Percentiles rank a stretch among this genome's conserved stretches.
These are phyloP conservation scores for Phymastichus coffea DNA, from an alignment of 1,140 invertebrate genomes.

Conservation along the genomic window DNA sequence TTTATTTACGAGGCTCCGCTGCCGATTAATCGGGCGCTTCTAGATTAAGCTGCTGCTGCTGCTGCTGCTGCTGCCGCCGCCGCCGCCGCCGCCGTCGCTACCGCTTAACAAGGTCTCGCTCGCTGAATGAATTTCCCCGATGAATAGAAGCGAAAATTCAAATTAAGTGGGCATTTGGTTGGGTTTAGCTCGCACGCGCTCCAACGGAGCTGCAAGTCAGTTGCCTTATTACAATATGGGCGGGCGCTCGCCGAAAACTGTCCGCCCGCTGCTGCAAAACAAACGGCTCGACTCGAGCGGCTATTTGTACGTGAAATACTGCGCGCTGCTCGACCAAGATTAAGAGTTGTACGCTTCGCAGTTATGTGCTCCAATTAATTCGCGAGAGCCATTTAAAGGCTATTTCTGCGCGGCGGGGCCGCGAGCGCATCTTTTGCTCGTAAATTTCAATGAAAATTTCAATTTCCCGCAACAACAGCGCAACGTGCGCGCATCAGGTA, in stretches of 20 bases:
- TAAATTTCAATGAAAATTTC: slow-evolving; percentile 8
- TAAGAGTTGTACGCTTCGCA: too few relatives aligned
- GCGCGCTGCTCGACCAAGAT: too few relatives aligned
- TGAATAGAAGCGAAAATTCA: slow-evolving; percentile 28
- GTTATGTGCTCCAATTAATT: too few relatives aligned
- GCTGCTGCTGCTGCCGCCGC: too few relatives aligned
- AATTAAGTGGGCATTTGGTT: slow-evolving; percentile 14
- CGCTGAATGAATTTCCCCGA: slow-evolving; percentile 36
- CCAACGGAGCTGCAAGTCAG: slow-evolving; percentile 22
- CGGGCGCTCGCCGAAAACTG: slow-evolving; percentile 16
- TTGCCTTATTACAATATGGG: slow-evolving; percentile 20
- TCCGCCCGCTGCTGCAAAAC: slow-evolving; percentile 7
- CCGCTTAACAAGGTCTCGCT: too few relatives aligned
- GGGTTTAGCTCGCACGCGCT: slow-evolving; percentile 5
- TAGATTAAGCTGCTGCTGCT: too few relatives aligned
- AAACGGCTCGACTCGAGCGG: background rate
- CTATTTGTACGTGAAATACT: too few relatives aligned
- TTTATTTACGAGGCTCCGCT: slow-evolving; percentile 18
- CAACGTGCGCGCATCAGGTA: too few relatives aligned
- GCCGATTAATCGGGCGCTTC: background rate
- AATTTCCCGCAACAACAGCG: too few relatives aligned
- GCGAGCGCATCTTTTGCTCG: background rate
- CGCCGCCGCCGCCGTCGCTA: too few relatives aligned
- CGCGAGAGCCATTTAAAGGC: too few relatives aligned
- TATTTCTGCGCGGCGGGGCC: background rate